phyloP scores from a whole-genome alignment of 2,113 vertebrate species.

The Stegastes partitus region DNA sequence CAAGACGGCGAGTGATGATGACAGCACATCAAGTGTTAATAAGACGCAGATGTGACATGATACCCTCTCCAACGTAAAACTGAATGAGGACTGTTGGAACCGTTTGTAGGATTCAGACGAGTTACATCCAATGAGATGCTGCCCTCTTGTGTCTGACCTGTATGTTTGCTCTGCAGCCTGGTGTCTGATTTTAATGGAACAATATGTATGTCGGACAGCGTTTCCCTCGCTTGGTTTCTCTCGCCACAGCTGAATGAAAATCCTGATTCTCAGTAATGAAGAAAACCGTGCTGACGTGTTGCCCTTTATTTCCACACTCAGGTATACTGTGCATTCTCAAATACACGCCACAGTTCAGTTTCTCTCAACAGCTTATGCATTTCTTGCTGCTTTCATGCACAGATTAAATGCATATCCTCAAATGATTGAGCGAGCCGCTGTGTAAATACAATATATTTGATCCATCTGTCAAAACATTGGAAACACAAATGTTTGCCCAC shows the following conservation, averaged over 20 bases:
- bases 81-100: background rate
- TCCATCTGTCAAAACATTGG: background rate
- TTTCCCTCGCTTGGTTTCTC: too few relatives aligned
- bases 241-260: too few relatives aligned
- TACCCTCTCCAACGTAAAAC: background rate
- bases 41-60: background rate
- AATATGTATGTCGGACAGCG: background rate
- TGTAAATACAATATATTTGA: background rate
- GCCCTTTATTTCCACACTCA: too few relatives aligned
- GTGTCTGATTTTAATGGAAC: background rate
- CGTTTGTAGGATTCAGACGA: background rate
- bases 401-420: background rate
- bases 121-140: slow-evolving; percentile 19
- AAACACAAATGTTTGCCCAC: background rate
- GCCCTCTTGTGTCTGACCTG: slow-evolving; percentile 62
- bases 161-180: background rate
- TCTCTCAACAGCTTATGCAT: background rate
- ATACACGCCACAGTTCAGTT: too few relatives aligned
- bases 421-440: background rate
- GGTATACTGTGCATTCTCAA: too few relatives aligned
- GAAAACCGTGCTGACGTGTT: too few relatives aligned
- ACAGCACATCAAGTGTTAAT: background rate
- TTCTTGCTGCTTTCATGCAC: background rate
- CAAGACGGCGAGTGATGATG: background rate
- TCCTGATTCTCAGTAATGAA: too few relatives aligned